Conservation (phyloP, 2,797 vertebrate genomes). For the Artibeus lituratus region DNA sequence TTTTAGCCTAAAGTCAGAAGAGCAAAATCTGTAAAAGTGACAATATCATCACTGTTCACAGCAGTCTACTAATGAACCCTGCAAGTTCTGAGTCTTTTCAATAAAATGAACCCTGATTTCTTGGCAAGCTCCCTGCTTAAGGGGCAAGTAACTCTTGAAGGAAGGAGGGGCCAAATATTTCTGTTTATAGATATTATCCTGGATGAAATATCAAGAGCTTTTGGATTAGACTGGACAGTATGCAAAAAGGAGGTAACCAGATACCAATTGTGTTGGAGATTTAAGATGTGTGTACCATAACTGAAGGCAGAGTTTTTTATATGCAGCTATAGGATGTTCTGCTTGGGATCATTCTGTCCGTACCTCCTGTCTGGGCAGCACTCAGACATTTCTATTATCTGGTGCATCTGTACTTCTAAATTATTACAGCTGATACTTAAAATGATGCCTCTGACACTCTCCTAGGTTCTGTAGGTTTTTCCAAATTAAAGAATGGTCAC, state of each 20-base stretch:
- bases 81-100: constrained; percentile 30
- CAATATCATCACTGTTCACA: constrained; percentile 21
- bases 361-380: neutral
- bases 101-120: neutral
- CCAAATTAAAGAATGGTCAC: neutral
- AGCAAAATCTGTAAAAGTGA: constrained; percentile 81
- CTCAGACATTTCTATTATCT: neutral
- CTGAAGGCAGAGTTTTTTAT: neutral
- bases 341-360: neutral
- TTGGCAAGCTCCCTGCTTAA: constrained; percentile 5
- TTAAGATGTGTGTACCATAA: neutral
- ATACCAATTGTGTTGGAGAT: neutral
- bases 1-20: constrained; percentile 77
- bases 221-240: neutral
- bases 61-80: neutral
- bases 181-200: neutral
- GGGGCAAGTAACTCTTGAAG: neutral
- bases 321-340: neutral
- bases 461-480: neutral
- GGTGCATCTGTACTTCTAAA: neutral
- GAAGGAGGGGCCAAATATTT: neutral
- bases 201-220: neutral
- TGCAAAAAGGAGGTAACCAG: constrained; percentile 18
- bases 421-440: neutral
- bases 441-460: neutral